phyloP scores from a whole-genome alignment of 2,888 invertebrate species.

The Plagodis dolabraria region DNA sequence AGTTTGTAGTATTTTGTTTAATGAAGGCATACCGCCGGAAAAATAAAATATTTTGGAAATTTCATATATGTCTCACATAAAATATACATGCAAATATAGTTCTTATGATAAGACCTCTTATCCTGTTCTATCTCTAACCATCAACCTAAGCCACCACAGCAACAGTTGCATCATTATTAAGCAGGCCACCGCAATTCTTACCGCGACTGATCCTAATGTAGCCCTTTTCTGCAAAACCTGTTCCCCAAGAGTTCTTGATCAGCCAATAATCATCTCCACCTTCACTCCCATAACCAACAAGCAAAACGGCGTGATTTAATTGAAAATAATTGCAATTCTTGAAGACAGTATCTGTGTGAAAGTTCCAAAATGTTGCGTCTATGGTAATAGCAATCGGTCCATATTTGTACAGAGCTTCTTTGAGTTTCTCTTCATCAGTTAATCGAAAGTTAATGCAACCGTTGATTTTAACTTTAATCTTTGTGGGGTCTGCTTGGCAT shows the following conservation, averaged over 20 bases:
- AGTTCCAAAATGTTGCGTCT: background rate
- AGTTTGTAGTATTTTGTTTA: too few relatives aligned
- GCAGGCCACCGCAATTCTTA: background rate
- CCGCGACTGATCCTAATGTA: conserved; percentile 4
- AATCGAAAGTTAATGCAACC: conserved; percentile 2
- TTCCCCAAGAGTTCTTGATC: conserved; percentile 8
- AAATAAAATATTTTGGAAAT: too few relatives aligned
- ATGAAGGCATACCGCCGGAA: too few relatives aligned
- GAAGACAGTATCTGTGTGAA: background rate
- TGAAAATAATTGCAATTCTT: background rate
- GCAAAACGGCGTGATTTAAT: background rate
- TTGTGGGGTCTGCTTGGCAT: background rate
- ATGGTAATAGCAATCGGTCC: conserved; percentile 3
- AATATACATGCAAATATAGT: too few relatives aligned
- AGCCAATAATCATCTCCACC: conserved; percentile 5
- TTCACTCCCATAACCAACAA: conserved; percentile 9
- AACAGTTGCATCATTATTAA: background rate
- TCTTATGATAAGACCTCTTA: too few relatives aligned
- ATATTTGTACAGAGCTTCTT: background rate
- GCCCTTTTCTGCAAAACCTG: conserved; percentile 4
- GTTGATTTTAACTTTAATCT: background rate
- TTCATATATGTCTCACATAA: too few relatives aligned
- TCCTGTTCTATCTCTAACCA: too few relatives aligned
- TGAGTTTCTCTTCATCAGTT: background rate
- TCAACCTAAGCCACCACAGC: background rate